Percentiles rank a stretch among this genome's conserved stretches.
Evolutionary conservation across 2,888 invertebrate genomes (phyloP).

Genomic region (Cetonia aurata): DNA sequence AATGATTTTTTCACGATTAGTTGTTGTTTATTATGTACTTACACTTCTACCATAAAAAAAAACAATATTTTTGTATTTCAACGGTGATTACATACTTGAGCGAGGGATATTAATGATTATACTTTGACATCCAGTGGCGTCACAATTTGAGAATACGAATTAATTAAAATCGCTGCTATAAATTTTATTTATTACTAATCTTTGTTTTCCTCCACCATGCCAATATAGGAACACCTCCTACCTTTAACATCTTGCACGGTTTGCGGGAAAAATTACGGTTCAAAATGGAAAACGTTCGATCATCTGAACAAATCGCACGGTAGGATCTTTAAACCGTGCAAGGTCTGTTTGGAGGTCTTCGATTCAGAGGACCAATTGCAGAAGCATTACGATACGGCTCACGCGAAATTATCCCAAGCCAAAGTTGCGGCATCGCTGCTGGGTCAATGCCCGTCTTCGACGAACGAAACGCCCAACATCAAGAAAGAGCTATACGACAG

Average conservation of each 20-base stretch:
- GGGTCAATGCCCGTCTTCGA: neutral
- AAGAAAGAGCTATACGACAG: slow-evolving; percentile 42
- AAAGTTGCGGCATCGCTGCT: slow-evolving; percentile 4
- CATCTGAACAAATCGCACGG: slow-evolving; percentile 73
- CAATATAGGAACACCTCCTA: slow-evolving; percentile 59
- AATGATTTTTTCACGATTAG: no score
- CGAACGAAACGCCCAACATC: slow-evolving; percentile 9
- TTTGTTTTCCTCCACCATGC: no score
- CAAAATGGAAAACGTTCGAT: slow-evolving; percentile 72
- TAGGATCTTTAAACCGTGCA: slow-evolving; percentile 71
- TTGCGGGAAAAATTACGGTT: slow-evolving; percentile 73
- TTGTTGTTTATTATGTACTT: no score
- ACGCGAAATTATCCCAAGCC: slow-evolving; percentile 50
- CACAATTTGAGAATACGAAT: no score
- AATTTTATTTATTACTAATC: no score
- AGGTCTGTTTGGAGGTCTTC: slow-evolving; percentile 72
- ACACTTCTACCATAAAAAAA: no score
- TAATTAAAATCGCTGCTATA: no score
- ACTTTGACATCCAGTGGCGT: no score
- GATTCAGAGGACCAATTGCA: slow-evolving; percentile 68
- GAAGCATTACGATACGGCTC: slow-evolving; percentile 66
- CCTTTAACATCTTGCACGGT: slow-evolving; percentile 71
- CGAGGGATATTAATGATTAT: no score
- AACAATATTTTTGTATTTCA: no score
- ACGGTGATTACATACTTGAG: no score